Evolutionary conservation across 2,797 vertebrate genomes (phyloP).

Genomic region (Coendou prehensilis): DNA sequence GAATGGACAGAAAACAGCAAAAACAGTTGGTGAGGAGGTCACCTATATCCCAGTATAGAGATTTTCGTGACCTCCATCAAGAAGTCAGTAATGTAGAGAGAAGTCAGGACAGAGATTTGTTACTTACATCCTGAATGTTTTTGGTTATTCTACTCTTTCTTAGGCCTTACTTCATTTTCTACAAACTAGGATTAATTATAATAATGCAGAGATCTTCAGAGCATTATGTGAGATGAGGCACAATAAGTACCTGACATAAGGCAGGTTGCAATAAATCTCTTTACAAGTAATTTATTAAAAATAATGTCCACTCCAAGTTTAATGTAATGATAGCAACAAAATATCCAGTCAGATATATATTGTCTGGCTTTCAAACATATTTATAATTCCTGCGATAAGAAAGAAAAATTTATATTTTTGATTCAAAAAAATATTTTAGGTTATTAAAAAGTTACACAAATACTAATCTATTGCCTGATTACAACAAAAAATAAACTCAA

Average conservation of each 20-base stretch:
- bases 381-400: conserved; percentile 85
- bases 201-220: conserved; percentile 42
- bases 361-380: not conserved
- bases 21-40: not conserved
- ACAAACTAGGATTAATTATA: conserved; percentile 29
- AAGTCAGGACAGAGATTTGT: not conserved
- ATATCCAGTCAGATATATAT: conserved; percentile 35
- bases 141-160: not conserved
- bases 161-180: not conserved
- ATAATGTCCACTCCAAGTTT: conserved; percentile 25
- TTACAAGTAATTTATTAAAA: conserved; percentile 53
- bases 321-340: conserved; percentile 58
- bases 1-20: not conserved
- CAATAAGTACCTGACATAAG: not conserved
- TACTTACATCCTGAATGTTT: not conserved
- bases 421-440: conserved; percentile 84
- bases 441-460: conserved; percentile 85
- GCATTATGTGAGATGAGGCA: not conserved
- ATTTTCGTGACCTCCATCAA: not conserved
- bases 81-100: not conserved
- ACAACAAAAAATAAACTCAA: conserved; percentile 74
- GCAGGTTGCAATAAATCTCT: conserved; percentile 24
- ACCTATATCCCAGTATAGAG: not conserved
- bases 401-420: conserved; percentile 84
- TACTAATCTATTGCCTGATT: conserved; percentile 80